A percentile compares a stretch with the other conserved stretches of the same genome.
Conservation (phyloP, 2,797 vertebrate genomes). For the Cyprinodon diabolis region DNA sequence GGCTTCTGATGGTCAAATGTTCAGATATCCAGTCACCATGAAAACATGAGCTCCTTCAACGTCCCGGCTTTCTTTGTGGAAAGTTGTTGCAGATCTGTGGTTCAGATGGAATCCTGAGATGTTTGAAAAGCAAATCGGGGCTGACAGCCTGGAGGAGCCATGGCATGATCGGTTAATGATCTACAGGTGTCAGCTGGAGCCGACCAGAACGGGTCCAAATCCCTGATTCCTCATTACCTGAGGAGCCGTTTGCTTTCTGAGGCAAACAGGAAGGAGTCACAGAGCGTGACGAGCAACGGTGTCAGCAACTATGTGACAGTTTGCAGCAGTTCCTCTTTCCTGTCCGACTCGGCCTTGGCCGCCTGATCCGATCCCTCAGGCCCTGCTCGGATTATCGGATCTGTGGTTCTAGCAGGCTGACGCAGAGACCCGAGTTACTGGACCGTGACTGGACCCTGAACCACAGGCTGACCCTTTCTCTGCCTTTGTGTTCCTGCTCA, state of each 20-base stretch:
- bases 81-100: neutral
- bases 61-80: neutral
- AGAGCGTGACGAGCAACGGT: neutral
- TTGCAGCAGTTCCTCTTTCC: neutral
- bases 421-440: neutral
- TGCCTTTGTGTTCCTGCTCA: too few relatives aligned
- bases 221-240: neutral
- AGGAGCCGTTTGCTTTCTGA: neutral
- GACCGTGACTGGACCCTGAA: conserved; percentile 6
- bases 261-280: neutral
- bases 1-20: too few relatives aligned
- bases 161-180: neutral
- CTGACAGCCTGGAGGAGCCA: too few relatives aligned
- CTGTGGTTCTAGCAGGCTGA: neutral
- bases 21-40: too few relatives aligned
- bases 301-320: neutral
- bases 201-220: neutral
- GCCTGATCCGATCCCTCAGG: neutral
- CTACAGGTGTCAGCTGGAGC: neutral
- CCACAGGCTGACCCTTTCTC: too few relatives aligned
- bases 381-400: neutral
- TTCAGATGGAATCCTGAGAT: too few relatives aligned
- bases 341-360: neutral
- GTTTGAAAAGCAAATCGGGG: too few relatives aligned
- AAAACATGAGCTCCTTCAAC: too few relatives aligned